Evolutionary conservation across 2,113 vertebrate genomes (phyloP).

Genomic region (Platanista minor): DNA sequence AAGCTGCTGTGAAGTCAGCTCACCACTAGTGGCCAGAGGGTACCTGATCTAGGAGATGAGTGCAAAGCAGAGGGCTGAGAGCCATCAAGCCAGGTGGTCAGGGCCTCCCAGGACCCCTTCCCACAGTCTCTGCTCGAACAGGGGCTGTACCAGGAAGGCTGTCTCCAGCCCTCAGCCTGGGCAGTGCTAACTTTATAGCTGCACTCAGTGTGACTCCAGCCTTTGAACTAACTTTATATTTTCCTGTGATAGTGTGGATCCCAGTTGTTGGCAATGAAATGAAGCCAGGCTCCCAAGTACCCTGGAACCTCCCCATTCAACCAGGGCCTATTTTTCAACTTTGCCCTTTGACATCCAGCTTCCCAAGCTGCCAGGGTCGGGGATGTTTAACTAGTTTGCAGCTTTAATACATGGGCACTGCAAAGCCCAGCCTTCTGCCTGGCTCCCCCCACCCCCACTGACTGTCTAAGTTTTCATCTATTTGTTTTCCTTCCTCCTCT

Average conservation of each 20-base stretch:
- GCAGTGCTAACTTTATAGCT: constrained; percentile 63
- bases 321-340: constrained; percentile 63
- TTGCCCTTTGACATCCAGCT: not conserved
- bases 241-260: not conserved
- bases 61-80: not conserved
- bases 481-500: not conserved
- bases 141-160: not conserved
- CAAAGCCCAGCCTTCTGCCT: not conserved
- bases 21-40: not conserved
- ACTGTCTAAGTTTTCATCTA: not conserved
- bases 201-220: not conserved
- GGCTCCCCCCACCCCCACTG: not conserved
- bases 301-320: constrained; percentile 29
- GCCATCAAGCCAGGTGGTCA: not conserved
- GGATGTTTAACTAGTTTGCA: not conserved
- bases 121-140: constrained; percentile 35
- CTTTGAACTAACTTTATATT: constrained; percentile 38
- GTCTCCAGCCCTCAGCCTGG: constrained; percentile 62
- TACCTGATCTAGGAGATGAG: not conserved
- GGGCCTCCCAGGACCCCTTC: constrained; percentile 32
- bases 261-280: constrained; percentile 50
- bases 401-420: not conserved
- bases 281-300: constrained; percentile 66
- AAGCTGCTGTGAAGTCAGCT: not conserved
- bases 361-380: not conserved